Percentiles rank a stretch among this genome's conserved stretches.
Evolutionary conservation across 1,140 invertebrate species (phyloP).

Genomic region (Hormaphis cornu): DNA sequence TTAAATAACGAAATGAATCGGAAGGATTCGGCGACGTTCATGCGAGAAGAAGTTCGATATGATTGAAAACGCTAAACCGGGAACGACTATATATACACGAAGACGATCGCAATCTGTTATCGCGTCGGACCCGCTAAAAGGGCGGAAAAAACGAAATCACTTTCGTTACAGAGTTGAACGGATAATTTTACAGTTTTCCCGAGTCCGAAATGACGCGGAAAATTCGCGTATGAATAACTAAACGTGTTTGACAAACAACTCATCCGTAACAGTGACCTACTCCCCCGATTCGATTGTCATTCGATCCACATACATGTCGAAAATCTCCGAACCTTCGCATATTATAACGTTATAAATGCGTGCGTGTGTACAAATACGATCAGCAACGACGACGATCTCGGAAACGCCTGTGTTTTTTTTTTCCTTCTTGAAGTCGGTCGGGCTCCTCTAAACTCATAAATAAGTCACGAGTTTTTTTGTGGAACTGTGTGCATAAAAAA

Average conservation of each 20-base stretch:
- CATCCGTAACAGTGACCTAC: too few species aligned
- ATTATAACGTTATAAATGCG: too few species aligned
- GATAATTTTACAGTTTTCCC: not conserved
- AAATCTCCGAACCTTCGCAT: too few species aligned
- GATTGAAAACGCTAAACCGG: slow-evolving; percentile 8
- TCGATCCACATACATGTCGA: too few species aligned
- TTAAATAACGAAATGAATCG: slow-evolving; percentile 7
- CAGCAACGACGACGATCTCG: not conserved
- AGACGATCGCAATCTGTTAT: slow-evolving; percentile 6
- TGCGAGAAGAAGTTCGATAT: not conserved
- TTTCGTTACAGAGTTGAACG: not conserved
- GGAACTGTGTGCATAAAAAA: too few species aligned
- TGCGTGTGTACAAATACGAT: too few species aligned
- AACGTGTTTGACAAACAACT: too few species aligned
- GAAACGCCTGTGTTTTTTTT: too few species aligned
- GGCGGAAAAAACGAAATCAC: not conserved
- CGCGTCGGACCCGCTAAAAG: not conserved
- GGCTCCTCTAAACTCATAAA: too few species aligned
- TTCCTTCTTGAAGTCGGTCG: too few species aligned
- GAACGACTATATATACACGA: not conserved
- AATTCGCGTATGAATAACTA: not conserved
- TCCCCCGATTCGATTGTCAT: too few species aligned
- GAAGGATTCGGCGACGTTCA: not conserved
- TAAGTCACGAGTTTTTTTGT: not conserved
- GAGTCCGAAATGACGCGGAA: not conserved